Evolutionary conservation across 2,113 vertebrate genomes (phyloP), one percentile per base, ranked within the genome.

Genomic region (Turnix velox): DNA sequence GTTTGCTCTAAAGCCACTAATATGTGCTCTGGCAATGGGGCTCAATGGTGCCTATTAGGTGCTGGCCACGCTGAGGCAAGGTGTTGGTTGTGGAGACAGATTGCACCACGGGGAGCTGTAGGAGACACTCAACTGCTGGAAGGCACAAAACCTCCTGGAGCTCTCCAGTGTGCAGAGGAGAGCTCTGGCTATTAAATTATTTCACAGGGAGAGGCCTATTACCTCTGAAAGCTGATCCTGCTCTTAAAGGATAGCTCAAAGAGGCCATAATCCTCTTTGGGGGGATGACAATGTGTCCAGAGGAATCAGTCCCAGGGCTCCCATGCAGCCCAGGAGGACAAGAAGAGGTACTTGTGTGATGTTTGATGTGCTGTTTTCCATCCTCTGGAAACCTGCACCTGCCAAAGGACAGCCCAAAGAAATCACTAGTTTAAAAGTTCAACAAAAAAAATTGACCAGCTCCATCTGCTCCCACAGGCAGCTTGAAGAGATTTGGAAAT

Each of bases 1-100:
- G 31, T 84, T 95, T 95, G 57, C 95, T 87, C 88, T 87, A 88
- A 82, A 93, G 86, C 30, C 74, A 78, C 88, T 91, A 94, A 94
- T 65, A 90, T 59, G 43, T 39, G 73, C 76, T 42, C 55, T 45
- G 25, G 84, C 95, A 75, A 12, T 22, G 66, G 86, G 73, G 73
- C 86, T 95, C 79, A 57, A 74, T 4, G 19, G 83, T 88, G 76
- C 88, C 86, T 77, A 61, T 93, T 71, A 88, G 92, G 76, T 73
- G 85, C 92, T 67, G 85, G 92, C 62, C 87, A 71, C 22, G 73
- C 79, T 77, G 88, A 80, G 92, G 4, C 11, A 71, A 68, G 88
- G 40, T 27, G 31, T 67, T 85, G 83, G 25, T 67, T 57, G 73
- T 11, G 18, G 33, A 94, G 86, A 84, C 2, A 4, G 57, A 88